Evolutionary conservation across 2,113 vertebrate genomes (phyloP).

Genomic region (Otus sunia): DNA sequence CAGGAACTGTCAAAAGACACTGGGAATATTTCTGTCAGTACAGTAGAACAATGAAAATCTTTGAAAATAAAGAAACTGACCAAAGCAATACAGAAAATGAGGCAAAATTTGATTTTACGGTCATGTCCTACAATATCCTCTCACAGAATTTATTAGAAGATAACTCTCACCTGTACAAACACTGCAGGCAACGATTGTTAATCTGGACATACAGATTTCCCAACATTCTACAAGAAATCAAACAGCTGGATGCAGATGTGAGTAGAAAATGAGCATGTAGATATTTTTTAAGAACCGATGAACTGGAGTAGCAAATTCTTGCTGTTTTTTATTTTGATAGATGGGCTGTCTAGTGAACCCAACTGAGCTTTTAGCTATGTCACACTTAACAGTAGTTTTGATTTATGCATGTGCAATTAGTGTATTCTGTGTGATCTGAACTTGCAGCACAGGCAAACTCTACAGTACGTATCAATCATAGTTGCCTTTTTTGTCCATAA

Average conservation of each 20-base stretch:
- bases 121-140: constrained; percentile 97
- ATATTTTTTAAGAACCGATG: neutral
- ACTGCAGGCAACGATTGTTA: constrained; percentile 81
- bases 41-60: constrained; percentile 46
- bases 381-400: neutral
- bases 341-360: neutral
- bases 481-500: neutral
- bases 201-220: constrained; percentile 85
- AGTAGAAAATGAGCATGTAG: constrained; percentile 60
- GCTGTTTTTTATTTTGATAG: neutral
- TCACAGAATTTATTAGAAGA: constrained; percentile 90
- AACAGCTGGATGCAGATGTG: constrained; percentile 87
- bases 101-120: constrained; percentile 86
- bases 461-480: neutral
- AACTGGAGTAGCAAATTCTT: neutral
- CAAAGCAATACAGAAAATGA: constrained; percentile 40
- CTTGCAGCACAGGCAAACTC: neutral
- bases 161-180: constrained; percentile 89
- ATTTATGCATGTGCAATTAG: neutral
- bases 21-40: constrained; percentile 82
- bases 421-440: neutral
- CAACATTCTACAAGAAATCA: constrained; percentile 89
- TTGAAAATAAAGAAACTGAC: constrained; percentile 31
- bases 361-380: neutral
- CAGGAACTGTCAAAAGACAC: constrained; percentile 77